A percentile compares a stretch with the other conserved stretches of the same genome.
phyloP scores from a whole-genome alignment of 2,113 vertebrate species.

The Psittacula cyanocephala region DNA sequence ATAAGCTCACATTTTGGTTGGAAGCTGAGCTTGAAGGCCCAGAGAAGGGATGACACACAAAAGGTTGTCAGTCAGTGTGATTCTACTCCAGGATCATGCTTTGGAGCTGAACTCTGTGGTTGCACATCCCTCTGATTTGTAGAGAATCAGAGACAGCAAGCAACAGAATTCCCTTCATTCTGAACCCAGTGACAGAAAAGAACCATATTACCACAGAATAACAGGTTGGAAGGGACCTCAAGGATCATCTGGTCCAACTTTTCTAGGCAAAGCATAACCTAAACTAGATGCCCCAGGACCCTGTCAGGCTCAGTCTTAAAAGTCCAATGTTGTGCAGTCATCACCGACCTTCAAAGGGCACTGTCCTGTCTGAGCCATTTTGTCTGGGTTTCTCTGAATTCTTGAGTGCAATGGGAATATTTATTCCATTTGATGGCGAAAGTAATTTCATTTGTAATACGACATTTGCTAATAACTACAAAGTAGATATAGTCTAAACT shows the following conservation, averaged over 20 bases:
- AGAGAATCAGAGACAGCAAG: background rate
- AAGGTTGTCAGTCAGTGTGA: background rate
- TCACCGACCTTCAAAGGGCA: background rate
- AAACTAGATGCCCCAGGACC: background rate
- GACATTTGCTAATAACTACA: background rate
- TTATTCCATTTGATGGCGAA: background rate
- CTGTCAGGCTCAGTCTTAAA: background rate
- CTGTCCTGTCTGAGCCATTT: background rate
- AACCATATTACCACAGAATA: background rate
- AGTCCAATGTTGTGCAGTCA: background rate
- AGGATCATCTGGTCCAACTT: background rate
- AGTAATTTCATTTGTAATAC: background rate
- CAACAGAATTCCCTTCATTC: background rate
- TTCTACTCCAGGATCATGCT: background rate
- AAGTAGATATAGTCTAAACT: background rate
- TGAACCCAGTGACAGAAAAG: background rate
- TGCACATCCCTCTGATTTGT: background rate
- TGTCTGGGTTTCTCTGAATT: background rate
- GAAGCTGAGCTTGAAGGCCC: background rate
- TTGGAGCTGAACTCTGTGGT: background rate
- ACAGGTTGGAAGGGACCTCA: background rate
- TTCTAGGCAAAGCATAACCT: background rate
- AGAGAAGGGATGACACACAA: background rate
- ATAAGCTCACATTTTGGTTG: background rate
- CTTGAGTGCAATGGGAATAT: background rate